Evolutionary conservation across 2,888 invertebrate genomes (phyloP), one percentile per base, ranked within the genome.

Genomic region (Timema cristinae): DNA sequence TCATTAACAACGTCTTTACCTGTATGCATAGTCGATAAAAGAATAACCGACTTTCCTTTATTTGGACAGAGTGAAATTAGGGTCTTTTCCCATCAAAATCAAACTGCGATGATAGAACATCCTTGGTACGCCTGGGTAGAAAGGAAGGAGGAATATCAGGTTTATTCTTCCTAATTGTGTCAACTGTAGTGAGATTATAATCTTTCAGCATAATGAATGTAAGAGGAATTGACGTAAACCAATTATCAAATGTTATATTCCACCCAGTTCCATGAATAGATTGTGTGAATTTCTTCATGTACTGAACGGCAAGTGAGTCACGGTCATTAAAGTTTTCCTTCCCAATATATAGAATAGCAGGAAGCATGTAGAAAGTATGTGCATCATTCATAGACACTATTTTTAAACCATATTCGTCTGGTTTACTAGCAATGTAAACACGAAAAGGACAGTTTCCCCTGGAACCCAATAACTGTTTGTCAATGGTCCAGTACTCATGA

Each of bases 121-220:
- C 13, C 32, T 15, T 59, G 9, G 15, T 59, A 11, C 59, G 59
- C 9, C 6, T 16, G 32, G 13, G 13, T 32, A n/a, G 59, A 59
- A 59, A 59, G 32, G n/a, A n/a, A 59, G 59, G 59, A 7, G 59
- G 59, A 5, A n/a, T 59, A 16, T 59, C 59, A 5, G 7, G 15
- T 32, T 59, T n/a, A n/a, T 59, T 59, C 32, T 59, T 59, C n/a
- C 15, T 59, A 9, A 59, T 13, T 59, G 59, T 59, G 15, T n/a
- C 59, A 15, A 13, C 59, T n/a, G 32, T 32, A 59, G 15, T 59
- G 59, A 59, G 1, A n/a, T 59, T 59, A 59, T 59, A 59, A 59
- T 59, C 59, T 11, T n/a, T 59, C 16, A 59, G 59, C 59, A 59
- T 59, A 59, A 11, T n/a, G 59, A 13, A 13, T 9, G 59, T 9